These are phyloP conservation scores for Paracentrotus lividus DNA, from an alignment of 53 echinoderm and acorn worm genomes.

Conservation along the genomic window DNA sequence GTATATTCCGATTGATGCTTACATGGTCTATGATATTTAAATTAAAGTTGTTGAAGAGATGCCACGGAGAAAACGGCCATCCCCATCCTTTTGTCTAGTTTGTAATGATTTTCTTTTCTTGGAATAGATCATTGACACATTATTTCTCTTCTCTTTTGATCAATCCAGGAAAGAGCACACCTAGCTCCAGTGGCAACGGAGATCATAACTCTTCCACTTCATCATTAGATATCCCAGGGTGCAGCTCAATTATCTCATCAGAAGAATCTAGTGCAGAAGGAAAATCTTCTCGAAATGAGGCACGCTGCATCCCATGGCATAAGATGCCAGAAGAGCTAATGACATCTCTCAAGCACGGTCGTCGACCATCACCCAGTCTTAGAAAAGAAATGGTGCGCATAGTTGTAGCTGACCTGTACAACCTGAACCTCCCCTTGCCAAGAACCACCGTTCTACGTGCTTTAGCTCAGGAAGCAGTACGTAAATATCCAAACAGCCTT, in stretches of 20 bases:
- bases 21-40: not conserved
- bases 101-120: not conserved
- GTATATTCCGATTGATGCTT: not conserved
- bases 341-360: slow-evolving; percentile 49
- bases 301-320: slow-evolving; percentile 52
- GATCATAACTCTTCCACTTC: slow-evolving; percentile 31
- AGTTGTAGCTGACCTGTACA: slow-evolving; percentile 31
- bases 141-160: slow-evolving; percentile 15
- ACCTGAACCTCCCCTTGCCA: slow-evolving; percentile 53
- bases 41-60: not conserved
- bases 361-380: slow-evolving; percentile 60
- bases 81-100: not conserved
- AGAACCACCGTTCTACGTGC: slow-evolving; percentile 23
- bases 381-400: slow-evolving; percentile 63
- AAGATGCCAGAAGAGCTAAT: slow-evolving; percentile 66
- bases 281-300: slow-evolving; percentile 39
- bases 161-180: not conserved
- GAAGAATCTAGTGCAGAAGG: slow-evolving; percentile 37
- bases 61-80: too few relatives aligned
- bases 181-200: not conserved
- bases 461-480: slow-evolving; percentile 59
- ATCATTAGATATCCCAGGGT: slow-evolving; percentile 17
- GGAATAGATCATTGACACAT: not conserved
- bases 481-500: slow-evolving; percentile 54
- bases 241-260: not conserved